Evolutionary conservation across 2,888 invertebrate genomes (phyloP), one percentile per base, ranked within the genome.

Genomic region (Lasioglossum morio): DNA sequence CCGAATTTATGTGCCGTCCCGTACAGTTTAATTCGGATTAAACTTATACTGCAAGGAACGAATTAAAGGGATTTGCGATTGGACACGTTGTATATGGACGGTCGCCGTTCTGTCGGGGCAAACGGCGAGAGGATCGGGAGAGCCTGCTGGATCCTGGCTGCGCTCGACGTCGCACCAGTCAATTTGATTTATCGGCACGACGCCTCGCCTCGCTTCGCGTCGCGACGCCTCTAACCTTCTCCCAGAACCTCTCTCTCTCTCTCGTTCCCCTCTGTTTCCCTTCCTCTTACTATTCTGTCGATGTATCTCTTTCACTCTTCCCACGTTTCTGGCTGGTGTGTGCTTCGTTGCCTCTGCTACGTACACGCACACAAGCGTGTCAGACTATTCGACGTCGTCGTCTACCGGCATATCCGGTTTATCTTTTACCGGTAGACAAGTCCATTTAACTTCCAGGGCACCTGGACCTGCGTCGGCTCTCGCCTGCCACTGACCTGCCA

Each of bases 51-150:
- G 92, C 91, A 92, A 93, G 93, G 91, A 94, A 92, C 94, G 94
- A 93, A 94, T 94, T 94, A 94, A 94, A 94, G 92, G 93, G 93
- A 94, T 94, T 93, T 92, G 92, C 94, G 93, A 94, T 94, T 94
- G 92, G 94, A 93, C 93, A 93, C 93, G 94, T 93, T 93, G 92
- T 93, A 91, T 91, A 90, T 90, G 92, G 92, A 91, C 92, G 90
- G 88, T 88, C 91, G 92, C 88, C 91, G 93, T 89, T 92, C 91
- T 91, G 91, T 89, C 91, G 88, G 89, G 84, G 85, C 82, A 85
- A 88, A 88, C 84, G 91, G 87, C 84, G 91, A 86, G 89, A 63
- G 63, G 88, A 86, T 87, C 84, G 80, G 82, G 77, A 82, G 84
- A 81, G 84, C 60, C 69, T 37, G 81, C 81, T 75, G 92, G 91